Conservation (phyloP, 2,888 invertebrate species). For the Phaonia tiefii region DNA sequence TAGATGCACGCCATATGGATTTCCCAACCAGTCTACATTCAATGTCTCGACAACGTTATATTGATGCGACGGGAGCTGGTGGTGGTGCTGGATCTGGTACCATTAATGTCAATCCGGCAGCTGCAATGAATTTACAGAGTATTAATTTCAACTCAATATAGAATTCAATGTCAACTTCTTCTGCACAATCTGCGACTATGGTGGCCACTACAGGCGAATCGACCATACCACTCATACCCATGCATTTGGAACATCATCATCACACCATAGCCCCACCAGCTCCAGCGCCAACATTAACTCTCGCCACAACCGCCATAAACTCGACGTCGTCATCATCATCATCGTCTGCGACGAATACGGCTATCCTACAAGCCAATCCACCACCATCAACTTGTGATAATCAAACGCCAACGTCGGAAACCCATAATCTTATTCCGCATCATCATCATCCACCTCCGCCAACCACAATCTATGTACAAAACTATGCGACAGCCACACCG, state of each 20-base stretch:
- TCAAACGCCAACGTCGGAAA: constrained; percentile 60
- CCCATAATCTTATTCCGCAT: constrained; percentile 53
- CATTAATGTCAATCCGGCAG: constrained; percentile 82
- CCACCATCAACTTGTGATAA: constrained; percentile 59
- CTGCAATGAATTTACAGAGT: constrained; percentile 87
- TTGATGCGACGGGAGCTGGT: constrained; percentile 76
- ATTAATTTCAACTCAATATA: constrained; percentile 90
- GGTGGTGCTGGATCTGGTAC: constrained; percentile 74
- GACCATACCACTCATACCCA: constrained; percentile 66
- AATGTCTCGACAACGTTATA: constrained; percentile 81
- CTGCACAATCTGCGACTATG: constrained; percentile 69
- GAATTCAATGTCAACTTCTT: constrained; percentile 79
- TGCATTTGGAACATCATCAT: constrained; percentile 59
- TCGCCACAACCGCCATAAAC: constrained; percentile 39
- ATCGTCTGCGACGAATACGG: constrained; percentile 32
- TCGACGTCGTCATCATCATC: constrained; percentile 45
- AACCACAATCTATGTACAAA: constrained; percentile 67
- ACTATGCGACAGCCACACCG: constrained; percentile 65
- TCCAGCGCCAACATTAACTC: constrained; percentile 29
- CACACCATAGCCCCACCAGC: constrained; percentile 42
- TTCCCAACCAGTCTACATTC: constrained; percentile 84
- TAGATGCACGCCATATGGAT: constrained; percentile 87
- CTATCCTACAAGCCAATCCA: constrained; percentile 56
- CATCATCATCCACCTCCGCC: constrained; percentile 54
- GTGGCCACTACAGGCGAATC: constrained; percentile 65